phyloP scores from a whole-genome alignment of 2,113 vertebrate species.

The Alethe diademata region DNA sequence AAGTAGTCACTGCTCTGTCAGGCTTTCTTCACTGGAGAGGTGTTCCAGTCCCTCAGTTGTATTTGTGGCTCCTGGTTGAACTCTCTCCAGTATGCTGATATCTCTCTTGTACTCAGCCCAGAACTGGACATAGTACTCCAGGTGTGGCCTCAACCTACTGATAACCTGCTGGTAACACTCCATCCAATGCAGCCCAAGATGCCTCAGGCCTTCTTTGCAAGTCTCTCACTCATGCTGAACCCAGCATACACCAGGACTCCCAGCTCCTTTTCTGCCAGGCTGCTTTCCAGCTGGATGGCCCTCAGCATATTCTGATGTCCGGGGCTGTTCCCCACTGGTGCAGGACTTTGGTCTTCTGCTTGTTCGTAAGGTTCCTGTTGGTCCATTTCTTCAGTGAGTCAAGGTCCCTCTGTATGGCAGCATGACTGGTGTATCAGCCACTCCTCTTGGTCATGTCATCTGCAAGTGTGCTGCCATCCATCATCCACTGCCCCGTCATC shows the following conservation, averaged over 20 bases:
- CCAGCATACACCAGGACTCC: not conserved
- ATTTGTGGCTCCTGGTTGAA: not conserved
- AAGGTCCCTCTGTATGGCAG: not conserved
- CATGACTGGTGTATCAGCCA: accelerated
- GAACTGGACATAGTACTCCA: not conserved
- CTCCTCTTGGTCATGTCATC: not conserved
- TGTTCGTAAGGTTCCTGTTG: not conserved
- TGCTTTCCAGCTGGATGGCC: not conserved
- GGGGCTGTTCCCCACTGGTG: not conserved
- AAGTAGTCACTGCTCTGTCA: not conserved
- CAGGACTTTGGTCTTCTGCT: not conserved
- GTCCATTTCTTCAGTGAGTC: not conserved
- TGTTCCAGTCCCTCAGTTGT: not conserved
- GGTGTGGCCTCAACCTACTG: not conserved
- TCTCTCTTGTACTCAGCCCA: not conserved
- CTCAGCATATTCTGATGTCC: not conserved
- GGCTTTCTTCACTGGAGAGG: not conserved
- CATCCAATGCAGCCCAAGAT: not conserved
- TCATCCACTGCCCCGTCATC: no score
- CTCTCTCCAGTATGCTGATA: not conserved
- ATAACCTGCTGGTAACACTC: no score
- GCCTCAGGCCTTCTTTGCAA: not conserved
- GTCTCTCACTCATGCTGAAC: not conserved
- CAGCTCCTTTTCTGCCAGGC: not conserved
- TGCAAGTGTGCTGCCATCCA: not conserved